These are phyloP conservation scores for Cylindroiulus punctatus DNA, from an alignment of 2,888 invertebrate genomes.

Conservation along the genomic window DNA sequence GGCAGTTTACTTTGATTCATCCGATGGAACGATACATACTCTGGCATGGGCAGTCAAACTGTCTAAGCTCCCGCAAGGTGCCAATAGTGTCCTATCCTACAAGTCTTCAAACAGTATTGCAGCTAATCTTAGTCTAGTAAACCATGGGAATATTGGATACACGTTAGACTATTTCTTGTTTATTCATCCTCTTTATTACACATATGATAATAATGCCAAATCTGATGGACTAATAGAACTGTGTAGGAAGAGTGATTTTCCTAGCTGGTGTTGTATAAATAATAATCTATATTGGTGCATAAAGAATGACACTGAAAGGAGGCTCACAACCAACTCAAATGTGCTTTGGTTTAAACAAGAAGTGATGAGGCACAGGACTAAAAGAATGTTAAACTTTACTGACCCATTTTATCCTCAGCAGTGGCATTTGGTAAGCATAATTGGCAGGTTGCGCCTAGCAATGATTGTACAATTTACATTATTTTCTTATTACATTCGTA, in stretches of 20 bases:
- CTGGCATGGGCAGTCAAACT: slow-evolving; percentile 55
- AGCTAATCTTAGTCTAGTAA: slow-evolving; percentile 43
- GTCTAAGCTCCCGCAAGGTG: background rate
- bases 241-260: background rate
- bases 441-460: background rate
- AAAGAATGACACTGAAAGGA: slow-evolving; percentile 26
- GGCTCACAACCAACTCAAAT: background rate
- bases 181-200: slow-evolving; percentile 47
- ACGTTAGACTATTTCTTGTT: slow-evolving; percentile 51
- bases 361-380: slow-evolving; percentile 46
- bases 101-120: background rate
- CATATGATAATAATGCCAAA: background rate
- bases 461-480: background rate
- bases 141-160: slow-evolving; percentile 51
- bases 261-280: background rate
- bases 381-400: slow-evolving; percentile 22
- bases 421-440: slow-evolving; percentile 56
- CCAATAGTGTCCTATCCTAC: background rate
- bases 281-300: background rate
- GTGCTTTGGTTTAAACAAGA: slow-evolving; percentile 56
- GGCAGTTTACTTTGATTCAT: background rate
- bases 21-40: slow-evolving; percentile 47
- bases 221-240: background rate
- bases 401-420: slow-evolving; percentile 54
- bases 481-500: background rate